These are phyloP conservation scores for Colius striatus DNA, from an alignment of 2,113 vertebrate species.

Conservation along the genomic window DNA sequence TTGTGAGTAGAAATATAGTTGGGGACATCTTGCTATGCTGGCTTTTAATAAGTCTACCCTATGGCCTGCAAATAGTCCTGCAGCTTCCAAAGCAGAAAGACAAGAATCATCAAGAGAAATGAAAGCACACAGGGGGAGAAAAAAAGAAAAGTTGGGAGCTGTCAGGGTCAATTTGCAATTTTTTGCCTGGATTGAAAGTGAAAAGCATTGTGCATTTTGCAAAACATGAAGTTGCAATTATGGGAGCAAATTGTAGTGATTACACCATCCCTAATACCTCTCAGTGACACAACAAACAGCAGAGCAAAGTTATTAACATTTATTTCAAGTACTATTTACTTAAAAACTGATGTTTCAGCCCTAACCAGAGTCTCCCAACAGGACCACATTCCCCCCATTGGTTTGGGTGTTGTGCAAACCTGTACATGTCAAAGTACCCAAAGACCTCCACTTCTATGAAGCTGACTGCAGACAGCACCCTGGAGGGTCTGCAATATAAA, in stretches of 20 bases:
- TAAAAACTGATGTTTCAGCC: not conserved
- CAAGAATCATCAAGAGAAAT: constrained; percentile 32
- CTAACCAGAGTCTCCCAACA: not conserved
- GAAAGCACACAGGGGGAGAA: constrained; percentile 14
- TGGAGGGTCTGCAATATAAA: not conserved
- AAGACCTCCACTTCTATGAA: not conserved
- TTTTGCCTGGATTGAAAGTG: constrained; percentile 20
- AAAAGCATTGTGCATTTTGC: constrained; percentile 25
- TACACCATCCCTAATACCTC: not conserved
- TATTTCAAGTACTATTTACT: not conserved
- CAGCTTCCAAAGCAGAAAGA: constrained; percentile 49
- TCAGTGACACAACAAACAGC: constrained; percentile 2
- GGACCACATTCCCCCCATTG: not conserved
- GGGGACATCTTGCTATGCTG: constrained; percentile 29
- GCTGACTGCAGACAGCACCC: not conserved
- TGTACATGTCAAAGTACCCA: not conserved
- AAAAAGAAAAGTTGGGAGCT: constrained; percentile 17
- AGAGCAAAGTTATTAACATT: not conserved
- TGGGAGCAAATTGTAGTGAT: constrained; percentile 1
- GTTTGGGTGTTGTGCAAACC: not conserved
- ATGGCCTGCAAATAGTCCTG: constrained; percentile 32
- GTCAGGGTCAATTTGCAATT: constrained; percentile 25
- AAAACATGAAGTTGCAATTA: constrained; percentile 32
- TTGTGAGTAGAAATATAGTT: constrained; percentile 14
- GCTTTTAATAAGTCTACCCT: constrained; percentile 11